These are phyloP conservation scores for Oxyscelio sp. DNA, from an alignment of 2,888 invertebrate genomes.

Conservation along the genomic window DNA sequence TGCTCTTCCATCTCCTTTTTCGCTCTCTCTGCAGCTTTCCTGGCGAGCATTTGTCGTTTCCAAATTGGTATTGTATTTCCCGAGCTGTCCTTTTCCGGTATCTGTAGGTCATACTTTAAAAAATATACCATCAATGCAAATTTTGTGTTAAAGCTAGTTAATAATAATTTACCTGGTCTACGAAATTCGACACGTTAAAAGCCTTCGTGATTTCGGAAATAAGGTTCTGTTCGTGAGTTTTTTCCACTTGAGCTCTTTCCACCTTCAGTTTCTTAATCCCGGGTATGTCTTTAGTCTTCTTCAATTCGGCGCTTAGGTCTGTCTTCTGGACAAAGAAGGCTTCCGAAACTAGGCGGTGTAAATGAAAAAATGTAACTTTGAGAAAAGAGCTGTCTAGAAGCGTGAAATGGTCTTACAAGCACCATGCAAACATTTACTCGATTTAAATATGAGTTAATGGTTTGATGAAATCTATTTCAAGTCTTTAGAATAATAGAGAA, in stretches of 20 bases:
- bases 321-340: conserved; percentile 93
- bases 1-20: conserved; percentile 96
- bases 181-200: conserved; percentile 95
- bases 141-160: neutral
- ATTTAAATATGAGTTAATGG: conserved; percentile 19
- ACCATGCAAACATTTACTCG: neutral
- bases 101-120: conserved; percentile 85
- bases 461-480: conserved; percentile 3
- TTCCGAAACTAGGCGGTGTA: conserved; percentile 89
- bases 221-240: conserved; percentile 94
- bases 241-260: conserved; percentile 95
- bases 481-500: conserved; percentile 25
- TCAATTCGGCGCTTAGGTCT: conserved; percentile 96
- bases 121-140: neutral
- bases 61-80: conserved; percentile 97
- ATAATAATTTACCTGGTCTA: conserved; percentile 93
- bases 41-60: conserved; percentile 98
- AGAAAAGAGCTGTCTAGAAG: conserved; percentile 18
- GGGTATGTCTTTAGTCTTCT: conserved; percentile 96
- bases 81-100: conserved; percentile 96
- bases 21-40: conserved; percentile 97
- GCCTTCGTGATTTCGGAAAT: conserved; percentile 95
- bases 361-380: conserved; percentile 23
- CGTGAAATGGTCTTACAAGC: conserved; percentile 31
- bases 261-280: conserved; percentile 98